phyloP scores from a whole-genome alignment of 2,797 vertebrate genomes.

The Spea hammondii region DNA sequence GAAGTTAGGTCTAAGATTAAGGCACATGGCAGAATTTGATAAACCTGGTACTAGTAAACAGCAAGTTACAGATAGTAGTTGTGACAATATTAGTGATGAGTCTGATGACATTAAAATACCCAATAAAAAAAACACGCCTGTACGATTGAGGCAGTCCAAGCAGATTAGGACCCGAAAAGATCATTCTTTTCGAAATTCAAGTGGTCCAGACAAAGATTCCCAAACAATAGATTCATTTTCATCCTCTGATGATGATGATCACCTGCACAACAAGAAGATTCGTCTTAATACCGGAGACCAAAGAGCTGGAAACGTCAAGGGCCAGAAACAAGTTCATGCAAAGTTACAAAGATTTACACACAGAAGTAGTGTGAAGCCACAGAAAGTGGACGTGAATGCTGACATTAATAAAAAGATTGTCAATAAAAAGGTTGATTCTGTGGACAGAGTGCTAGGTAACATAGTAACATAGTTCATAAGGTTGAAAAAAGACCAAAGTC shows the following conservation, averaged over 20 bases:
- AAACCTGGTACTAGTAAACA: constrained; percentile 29
- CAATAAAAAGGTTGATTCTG: constrained; percentile 59
- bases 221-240: constrained; percentile 74
- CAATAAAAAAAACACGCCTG: constrained; percentile 40
- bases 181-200: constrained; percentile 23
- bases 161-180: constrained; percentile 27
- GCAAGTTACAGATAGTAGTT: constrained; percentile 42
- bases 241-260: constrained; percentile 78
- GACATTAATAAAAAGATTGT: constrained; percentile 28
- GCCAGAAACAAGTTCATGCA: constrained; percentile 46
- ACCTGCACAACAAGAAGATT: constrained; percentile 54
- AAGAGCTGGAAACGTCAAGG: constrained; percentile 49
- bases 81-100: constrained; percentile 74
- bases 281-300: constrained; percentile 38
- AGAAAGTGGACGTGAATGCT: background rate
- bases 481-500: too few relatives aligned
- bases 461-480: too few relatives aligned
- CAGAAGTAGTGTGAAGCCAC: constrained; percentile 45
- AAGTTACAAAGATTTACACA: constrained; percentile 30
- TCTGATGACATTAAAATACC: constrained; percentile 80
- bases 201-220: constrained; percentile 51
- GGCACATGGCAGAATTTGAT: constrained; percentile 7
- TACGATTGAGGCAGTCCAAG: constrained; percentile 30
- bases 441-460: constrained; percentile 81
- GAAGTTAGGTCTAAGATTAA: constrained; percentile 34